Evolutionary conservation across 2,113 vertebrate species (phyloP).

Genomic region (Notiomystis cincta): DNA sequence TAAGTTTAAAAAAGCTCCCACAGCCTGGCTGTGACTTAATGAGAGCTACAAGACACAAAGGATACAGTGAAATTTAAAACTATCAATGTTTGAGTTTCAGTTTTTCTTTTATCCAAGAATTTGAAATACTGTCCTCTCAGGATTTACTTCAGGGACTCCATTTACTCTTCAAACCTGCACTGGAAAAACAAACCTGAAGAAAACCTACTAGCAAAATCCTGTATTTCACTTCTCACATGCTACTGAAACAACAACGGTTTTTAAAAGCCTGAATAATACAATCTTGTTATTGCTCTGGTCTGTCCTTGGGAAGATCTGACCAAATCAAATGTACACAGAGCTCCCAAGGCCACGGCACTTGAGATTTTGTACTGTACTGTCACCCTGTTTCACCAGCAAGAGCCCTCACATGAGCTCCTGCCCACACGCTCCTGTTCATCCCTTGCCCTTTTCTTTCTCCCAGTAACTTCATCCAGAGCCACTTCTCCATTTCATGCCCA

Average conservation of each 20-base stretch:
- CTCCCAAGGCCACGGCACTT: neutral
- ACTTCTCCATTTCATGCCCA: neutral
- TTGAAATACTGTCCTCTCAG: neutral
- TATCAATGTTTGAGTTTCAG: neutral
- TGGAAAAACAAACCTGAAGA: neutral
- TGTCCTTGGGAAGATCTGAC: neutral
- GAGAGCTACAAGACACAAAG: neutral
- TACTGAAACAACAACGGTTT: neutral
- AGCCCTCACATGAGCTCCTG: neutral
- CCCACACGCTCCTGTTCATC: accelerated
- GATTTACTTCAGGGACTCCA: neutral
- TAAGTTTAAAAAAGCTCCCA: neutral
- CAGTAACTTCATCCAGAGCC: accelerated
- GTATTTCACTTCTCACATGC: neutral
- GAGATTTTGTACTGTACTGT: accelerated
- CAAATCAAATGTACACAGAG: neutral
- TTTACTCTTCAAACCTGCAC: neutral
- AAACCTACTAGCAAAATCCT: neutral
- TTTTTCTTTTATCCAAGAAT: neutral
- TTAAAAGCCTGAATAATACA: neutral
- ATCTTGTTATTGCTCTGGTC: accelerated
- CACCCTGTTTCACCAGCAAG: neutral
- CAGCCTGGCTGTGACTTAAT: neutral
- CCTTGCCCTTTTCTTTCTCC: neutral
- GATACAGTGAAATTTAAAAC: neutral